These are phyloP conservation scores for Heliconius hermathena DNA, from an alignment of 1,140 invertebrate genomes.

Conservation along the genomic window DNA sequence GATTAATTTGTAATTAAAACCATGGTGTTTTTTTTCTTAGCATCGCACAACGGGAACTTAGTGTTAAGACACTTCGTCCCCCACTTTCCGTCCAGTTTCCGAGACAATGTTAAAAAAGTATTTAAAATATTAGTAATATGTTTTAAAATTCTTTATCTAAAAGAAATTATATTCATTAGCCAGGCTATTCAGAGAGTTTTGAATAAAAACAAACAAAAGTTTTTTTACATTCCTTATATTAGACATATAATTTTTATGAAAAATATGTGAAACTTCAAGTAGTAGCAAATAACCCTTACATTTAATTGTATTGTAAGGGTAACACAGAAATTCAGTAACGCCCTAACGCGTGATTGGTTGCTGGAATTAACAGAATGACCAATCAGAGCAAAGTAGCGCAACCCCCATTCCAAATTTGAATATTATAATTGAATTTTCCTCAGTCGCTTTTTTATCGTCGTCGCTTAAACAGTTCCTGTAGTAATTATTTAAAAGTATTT, in stretches of 20 bases:
- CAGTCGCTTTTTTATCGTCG: conserved; percentile 46
- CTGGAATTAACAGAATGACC: conserved; percentile 32
- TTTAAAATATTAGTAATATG: no score
- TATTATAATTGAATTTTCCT: conserved; percentile 50
- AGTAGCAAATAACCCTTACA: not conserved
- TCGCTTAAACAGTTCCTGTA: conserved; percentile 28
- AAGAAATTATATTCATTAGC: no score
- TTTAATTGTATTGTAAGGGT: not conserved
- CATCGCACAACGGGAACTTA: not conserved
- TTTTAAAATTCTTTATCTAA: no score
- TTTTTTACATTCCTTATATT: no score
- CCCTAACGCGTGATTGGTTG: conserved; percentile 43
- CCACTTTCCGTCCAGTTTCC: no score
- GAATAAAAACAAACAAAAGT: no score
- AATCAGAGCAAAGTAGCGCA: conserved; percentile 42
- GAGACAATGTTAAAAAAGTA: no score
- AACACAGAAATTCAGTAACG: conserved; percentile 21
- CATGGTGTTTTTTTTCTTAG: not conserved
- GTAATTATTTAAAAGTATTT: conserved; percentile 8
- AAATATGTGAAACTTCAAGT: not conserved
- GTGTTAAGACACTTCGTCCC: not conserved
- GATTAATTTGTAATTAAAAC: not conserved
- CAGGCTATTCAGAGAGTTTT: no score
- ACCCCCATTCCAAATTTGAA: conserved; percentile 62
- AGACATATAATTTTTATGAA: not conserved